Evolutionary conservation across 1,140 invertebrate genomes (phyloP).

Genomic region (Brachystomella parvula): DNA sequence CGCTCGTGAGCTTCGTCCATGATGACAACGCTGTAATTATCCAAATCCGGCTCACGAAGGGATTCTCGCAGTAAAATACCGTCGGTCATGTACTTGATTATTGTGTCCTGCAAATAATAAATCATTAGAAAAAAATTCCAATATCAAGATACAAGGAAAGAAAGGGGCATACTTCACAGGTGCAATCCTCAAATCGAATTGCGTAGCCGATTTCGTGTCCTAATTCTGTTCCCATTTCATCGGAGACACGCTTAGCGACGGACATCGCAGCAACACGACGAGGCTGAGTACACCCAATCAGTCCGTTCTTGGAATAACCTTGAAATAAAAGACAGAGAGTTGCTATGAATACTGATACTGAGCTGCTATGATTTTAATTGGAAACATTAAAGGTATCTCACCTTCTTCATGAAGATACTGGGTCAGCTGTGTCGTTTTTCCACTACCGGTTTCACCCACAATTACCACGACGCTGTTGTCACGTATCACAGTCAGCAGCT

Average conservation of each 20-base stretch:
- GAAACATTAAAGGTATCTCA: constrained; percentile 8
- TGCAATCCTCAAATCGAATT: constrained; percentile 99
- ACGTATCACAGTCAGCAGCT: constrained; percentile 79
- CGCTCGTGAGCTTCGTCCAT: constrained; percentile 99
- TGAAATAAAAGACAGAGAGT: constrained; percentile 4
- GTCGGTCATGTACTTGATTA: constrained; percentile 99
- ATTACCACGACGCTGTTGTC: constrained; percentile 95
- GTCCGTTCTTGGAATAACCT: constrained; percentile 75
- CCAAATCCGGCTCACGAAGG: constrained; percentile 85
- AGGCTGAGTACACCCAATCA: constrained; percentile 93
- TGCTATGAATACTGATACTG: not conserved
- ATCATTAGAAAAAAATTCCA: not conserved
- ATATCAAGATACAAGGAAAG: not conserved
- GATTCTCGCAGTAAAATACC: constrained; percentile 94
- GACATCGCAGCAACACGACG: constrained; percentile 96
- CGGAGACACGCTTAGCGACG: constrained; percentile 95
- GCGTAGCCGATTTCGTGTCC: constrained; percentile 95
- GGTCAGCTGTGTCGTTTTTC: constrained; percentile 98
- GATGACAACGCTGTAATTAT: constrained; percentile 91
- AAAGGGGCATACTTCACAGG: constrained; percentile 59
- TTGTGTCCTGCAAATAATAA: constrained; percentile 56
- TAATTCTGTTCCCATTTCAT: constrained; percentile 88
- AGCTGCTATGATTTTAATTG: not conserved
- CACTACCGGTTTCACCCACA: constrained; percentile 96
- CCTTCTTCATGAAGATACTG: constrained; percentile 98